These are phyloP conservation scores for Magallana nippona DNA, from an alignment of 2,888 invertebrate genomes.

Conservation along the genomic window DNA sequence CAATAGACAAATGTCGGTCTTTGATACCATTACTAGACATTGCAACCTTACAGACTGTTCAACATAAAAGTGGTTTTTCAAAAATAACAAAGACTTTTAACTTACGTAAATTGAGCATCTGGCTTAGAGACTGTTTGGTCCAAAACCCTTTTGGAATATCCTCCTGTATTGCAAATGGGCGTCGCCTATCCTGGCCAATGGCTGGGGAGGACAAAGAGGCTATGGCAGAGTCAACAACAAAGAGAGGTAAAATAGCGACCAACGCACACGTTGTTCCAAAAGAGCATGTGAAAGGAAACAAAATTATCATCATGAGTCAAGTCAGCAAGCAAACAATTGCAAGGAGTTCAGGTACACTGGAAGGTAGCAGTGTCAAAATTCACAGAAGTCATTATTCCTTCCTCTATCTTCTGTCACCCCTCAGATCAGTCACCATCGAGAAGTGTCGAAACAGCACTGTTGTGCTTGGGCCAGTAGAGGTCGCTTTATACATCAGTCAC, in stretches of 20 bases:
- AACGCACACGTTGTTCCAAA: conserved; percentile 78
- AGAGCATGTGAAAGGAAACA: conserved; percentile 77
- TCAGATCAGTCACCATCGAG: conserved; percentile 79
- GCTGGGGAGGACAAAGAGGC: conserved; percentile 70
- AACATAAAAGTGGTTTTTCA: conserved; percentile 76
- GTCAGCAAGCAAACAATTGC: conserved; percentile 78
- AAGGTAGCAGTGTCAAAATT: conserved; percentile 78
- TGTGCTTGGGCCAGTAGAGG: conserved; percentile 80
- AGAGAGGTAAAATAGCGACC: conserved; percentile 77
- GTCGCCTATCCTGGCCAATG: conserved; percentile 78
- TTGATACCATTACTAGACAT: conserved; percentile 74
- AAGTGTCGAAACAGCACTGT: conserved; percentile 80
- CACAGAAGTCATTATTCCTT: conserved; percentile 78
- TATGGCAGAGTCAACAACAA: conserved; percentile 57
- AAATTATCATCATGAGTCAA: conserved; percentile 79
- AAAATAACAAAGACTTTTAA: conserved; percentile 74
- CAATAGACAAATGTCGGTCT: conserved; percentile 73
- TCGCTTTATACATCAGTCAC: conserved; percentile 77
- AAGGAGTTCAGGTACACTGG: conserved; percentile 78
- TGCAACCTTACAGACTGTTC: conserved; percentile 73
- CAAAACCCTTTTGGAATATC: conserved; percentile 79
- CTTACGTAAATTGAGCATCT: conserved; percentile 71
- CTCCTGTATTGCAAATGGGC: conserved; percentile 77
- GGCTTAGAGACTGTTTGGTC: conserved; percentile 76
- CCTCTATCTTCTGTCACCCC: conserved; percentile 78